Percentiles rank a stretch among this genome's conserved stretches.
phyloP scores from a whole-genome alignment of 2,888 invertebrate species.

The Torymus auratus region DNA sequence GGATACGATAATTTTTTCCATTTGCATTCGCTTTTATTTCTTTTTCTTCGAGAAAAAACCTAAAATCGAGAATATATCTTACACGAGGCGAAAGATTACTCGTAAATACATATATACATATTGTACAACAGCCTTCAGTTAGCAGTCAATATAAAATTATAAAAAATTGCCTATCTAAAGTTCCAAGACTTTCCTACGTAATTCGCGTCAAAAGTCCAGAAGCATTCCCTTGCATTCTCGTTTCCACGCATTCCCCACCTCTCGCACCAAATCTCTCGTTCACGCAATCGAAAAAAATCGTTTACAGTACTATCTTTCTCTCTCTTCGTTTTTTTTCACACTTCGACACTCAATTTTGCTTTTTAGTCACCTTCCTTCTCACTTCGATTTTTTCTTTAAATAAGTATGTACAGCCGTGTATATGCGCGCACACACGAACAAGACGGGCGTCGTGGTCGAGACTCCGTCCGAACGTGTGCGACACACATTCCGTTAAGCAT shows the following conservation, averaged over 20 bases:
- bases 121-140: constrained; percentile 71
- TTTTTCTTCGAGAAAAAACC: constrained; percentile 57
- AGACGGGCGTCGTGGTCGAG: constrained; percentile 53
- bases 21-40: constrained; percentile 58
- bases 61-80: constrained; percentile 71
- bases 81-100: constrained; percentile 75
- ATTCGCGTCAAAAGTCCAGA: constrained; percentile 39
- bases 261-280: too few relatives aligned
- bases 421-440: background rate
- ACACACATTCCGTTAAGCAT: constrained; percentile 55
- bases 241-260: too few relatives aligned
- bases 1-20: constrained; percentile 57
- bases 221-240: constrained; percentile 15
- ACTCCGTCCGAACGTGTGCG: constrained; percentile 17
- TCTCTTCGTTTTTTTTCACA: background rate
- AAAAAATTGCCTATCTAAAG: constrained; percentile 75
- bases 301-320: too few relatives aligned
- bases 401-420: constrained; percentile 56
- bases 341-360: background rate
- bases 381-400: constrained; percentile 40
- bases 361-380: background rate
- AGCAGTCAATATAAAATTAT: constrained; percentile 76
- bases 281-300: too few relatives aligned
- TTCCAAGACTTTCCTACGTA: constrained; percentile 59
- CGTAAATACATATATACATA: constrained; percentile 76